These are phyloP conservation scores for Ormyrus pomaceus DNA, from an alignment of 2,888 invertebrate species.

Conservation along the genomic window DNA sequence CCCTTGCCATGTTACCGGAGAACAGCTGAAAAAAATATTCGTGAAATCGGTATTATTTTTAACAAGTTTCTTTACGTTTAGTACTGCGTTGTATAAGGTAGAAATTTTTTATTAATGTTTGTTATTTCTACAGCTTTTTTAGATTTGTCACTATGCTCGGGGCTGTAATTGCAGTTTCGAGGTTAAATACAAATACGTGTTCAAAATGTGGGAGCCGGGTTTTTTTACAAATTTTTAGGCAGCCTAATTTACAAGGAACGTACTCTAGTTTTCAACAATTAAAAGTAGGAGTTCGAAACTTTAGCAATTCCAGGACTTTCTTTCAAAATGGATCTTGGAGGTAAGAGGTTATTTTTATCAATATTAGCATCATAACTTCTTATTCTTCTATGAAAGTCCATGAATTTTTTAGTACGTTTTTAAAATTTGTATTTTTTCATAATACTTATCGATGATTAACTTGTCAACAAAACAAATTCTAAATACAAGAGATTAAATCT, in stretches of 20 bases:
- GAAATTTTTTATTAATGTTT: neutral
- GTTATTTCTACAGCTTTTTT: neutral
- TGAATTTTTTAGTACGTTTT: too few relatives aligned
- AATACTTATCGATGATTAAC: too few relatives aligned
- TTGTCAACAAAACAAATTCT: too few relatives aligned
- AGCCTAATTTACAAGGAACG: conserved; percentile 13
- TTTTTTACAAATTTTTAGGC: conserved; percentile 8
- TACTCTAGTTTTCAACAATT: neutral
- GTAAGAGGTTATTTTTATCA: conserved; percentile 35
- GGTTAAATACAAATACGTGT: conserved; percentile 11
- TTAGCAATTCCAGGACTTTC: conserved; percentile 12
- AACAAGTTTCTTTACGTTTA: too few relatives aligned
- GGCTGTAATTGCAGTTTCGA: conserved; percentile 23
- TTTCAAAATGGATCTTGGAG: neutral
- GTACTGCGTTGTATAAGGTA: neutral
- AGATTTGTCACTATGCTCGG: conserved; percentile 32
- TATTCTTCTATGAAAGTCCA: too few relatives aligned
- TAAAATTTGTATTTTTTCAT: too few relatives aligned
- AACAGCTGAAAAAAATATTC: too few relatives aligned
- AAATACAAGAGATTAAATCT: too few relatives aligned
- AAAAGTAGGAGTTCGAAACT: neutral
- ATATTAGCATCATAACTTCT: neutral
- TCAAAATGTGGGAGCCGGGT: neutral
- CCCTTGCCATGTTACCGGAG: too few relatives aligned
- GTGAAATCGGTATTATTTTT: too few relatives aligned